Evolutionary conservation across 2,888 invertebrate species (phyloP), one percentile per base, ranked within the genome.

Genomic region (Eremobia ochroleuca): DNA sequence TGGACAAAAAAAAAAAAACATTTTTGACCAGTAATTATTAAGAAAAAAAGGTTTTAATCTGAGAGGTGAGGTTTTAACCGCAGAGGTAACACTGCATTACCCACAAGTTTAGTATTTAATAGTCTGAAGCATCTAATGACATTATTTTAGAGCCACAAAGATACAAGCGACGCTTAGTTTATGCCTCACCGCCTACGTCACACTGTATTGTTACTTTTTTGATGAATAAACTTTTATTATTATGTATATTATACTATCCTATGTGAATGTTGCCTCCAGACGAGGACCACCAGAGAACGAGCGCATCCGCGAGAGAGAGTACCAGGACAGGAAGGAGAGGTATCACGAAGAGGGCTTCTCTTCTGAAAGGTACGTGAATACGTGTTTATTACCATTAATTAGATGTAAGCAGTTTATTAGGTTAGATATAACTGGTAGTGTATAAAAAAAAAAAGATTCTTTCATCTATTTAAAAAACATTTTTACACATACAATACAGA

Each of bases 311-410:
- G 95, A 95, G 80, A 93, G 93, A 79, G 94, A 94, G 82, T 94
- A 90, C 84, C 91, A 91, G 13, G 96, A 95, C 64, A 94, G 93
- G 91, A 94, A 94, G 90, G 96, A 96, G 81, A 94, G 93, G 76
- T 96, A 90, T 87, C 93, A 92, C 43, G 95, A 95, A 87, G 95
- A 96, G 25, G 89, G 85, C 75, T 94, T 90, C 79, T 85, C 93
- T 40, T 77, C 92, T n/a, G 95, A 96, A 75, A 94, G 95, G 96
- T 96, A 93, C 79, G 90, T 91, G 58, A 34, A 82, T 67, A 28
- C 40, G 43, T 64, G 52, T 71, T 64, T 79, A 43, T 62, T 67
- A 58, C 28, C 28, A 18, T 64, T 81, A 37, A 74, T 66, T 85
- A 85, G 77, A 21, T 72, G 21, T 85, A 77, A 85, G 77, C 59